These are phyloP conservation scores for Calonectris borealis DNA, from an alignment of 2,113 vertebrate species.

Conservation along the genomic window DNA sequence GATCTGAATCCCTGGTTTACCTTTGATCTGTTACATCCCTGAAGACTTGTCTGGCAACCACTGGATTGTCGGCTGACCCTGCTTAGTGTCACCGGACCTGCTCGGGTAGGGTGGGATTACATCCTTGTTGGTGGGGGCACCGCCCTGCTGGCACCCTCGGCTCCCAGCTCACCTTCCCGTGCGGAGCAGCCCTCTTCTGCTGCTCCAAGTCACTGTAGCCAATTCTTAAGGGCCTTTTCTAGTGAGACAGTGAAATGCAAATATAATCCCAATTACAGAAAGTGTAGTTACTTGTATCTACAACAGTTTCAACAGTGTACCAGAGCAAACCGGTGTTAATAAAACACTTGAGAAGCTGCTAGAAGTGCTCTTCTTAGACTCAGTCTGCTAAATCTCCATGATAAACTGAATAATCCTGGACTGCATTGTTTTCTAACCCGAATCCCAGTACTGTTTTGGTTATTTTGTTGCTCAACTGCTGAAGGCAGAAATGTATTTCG, in stretches of 20 bases:
- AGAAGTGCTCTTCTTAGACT: neutral
- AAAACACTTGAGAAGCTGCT: neutral
- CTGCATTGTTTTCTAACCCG: neutral
- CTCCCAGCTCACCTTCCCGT: neutral
- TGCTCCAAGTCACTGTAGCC: neutral
- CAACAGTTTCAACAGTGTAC: neutral
- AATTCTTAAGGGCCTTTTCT: neutral
- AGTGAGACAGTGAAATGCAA: neutral
- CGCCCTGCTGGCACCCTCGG: neutral
- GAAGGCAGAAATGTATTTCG: neutral
- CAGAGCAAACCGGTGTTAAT: neutral
- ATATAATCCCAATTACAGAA: neutral
- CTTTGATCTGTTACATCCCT: neutral
- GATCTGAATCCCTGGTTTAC: neutral
- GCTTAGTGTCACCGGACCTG: neutral
- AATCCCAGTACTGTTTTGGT: neutral
- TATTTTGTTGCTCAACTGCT: neutral
- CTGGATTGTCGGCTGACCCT: neutral
- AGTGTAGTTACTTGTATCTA: neutral
- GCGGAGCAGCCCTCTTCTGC: neutral
- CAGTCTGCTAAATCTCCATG: neutral
- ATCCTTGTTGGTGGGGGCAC: neutral
- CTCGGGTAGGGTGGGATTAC: neutral
- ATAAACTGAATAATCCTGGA: neutral
- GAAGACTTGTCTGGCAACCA: neutral